Percentiles rank a stretch among this genome's conserved stretches.
Evolutionary conservation across 2,888 invertebrate genomes (phyloP).

Genomic region (Euphydryas editha): DNA sequence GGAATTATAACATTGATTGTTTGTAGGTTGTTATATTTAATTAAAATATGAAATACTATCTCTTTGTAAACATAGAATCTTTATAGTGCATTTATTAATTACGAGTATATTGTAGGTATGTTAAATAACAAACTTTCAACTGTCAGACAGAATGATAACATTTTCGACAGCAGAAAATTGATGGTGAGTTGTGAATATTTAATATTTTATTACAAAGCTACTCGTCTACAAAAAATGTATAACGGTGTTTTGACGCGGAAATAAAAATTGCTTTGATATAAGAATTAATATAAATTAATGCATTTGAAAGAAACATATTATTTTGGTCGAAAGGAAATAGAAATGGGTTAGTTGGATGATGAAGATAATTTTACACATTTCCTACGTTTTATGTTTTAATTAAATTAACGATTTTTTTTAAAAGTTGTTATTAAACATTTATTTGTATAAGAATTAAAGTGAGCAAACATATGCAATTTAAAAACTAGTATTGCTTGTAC

Average conservation of each 20-base stretch:
- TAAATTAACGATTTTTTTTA: background rate
- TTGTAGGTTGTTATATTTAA: background rate
- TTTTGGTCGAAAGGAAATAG: slow-evolving; percentile 10
- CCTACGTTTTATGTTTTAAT: background rate
- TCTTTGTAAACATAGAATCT: no score
- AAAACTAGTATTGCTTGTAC: background rate
- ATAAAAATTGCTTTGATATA: slow-evolving; percentile 20
- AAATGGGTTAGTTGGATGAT: slow-evolving; percentile 15
- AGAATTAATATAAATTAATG: slow-evolving; percentile 21
- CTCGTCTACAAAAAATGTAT: slow-evolving; percentile 3
- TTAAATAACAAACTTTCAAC: slow-evolving; percentile 26
- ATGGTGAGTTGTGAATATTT: slow-evolving; percentile 38
- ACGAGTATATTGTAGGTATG: background rate
- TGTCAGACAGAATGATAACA: slow-evolving; percentile 32
- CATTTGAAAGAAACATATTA: background rate
- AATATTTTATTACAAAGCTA: slow-evolving; percentile 31
- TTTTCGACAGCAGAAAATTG: slow-evolving; percentile 33
- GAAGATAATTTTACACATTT: slow-evolving; percentile 1
- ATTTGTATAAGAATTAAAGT: background rate
- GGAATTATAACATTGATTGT: background rate
- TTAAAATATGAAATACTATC: background rate
- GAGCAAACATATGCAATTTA: background rate
- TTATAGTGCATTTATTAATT: no score
- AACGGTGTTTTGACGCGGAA: slow-evolving; percentile 17
- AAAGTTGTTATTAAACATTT: no score